These are phyloP conservation scores for Rattus norvegicus DNA, from an alignment of 2,113 vertebrate species.

Conservation along the genomic window GRCr8 NC_086028.1:72639001-72639500, in stretches of 20 bases:
- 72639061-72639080: neutral
- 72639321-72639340: neutral
- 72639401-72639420: neutral
- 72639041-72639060: neutral
- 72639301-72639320: neutral
- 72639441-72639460: slow-evolving; percentile 12
- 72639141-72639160: neutral
- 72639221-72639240: neutral
- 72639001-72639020: neutral
- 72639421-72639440: slow-evolving; percentile 46
- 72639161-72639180: neutral
- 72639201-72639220: neutral
- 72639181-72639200: slow-evolving; percentile 48
- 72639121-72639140: neutral
- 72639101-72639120: neutral
- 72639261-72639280: neutral
- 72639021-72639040: neutral
- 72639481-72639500: slow-evolving; percentile 2
- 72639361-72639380: neutral
- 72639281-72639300: slow-evolving; percentile 21
- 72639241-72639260: neutral
- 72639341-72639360: neutral
- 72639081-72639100: neutral
- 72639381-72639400: slow-evolving; percentile 10
- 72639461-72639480: neutral